Percentiles rank a stretch among this genome's conserved stretches.
Conservation (phyloP, 2,113 vertebrate species). For the Dasyurus viverrinus region DNA sequence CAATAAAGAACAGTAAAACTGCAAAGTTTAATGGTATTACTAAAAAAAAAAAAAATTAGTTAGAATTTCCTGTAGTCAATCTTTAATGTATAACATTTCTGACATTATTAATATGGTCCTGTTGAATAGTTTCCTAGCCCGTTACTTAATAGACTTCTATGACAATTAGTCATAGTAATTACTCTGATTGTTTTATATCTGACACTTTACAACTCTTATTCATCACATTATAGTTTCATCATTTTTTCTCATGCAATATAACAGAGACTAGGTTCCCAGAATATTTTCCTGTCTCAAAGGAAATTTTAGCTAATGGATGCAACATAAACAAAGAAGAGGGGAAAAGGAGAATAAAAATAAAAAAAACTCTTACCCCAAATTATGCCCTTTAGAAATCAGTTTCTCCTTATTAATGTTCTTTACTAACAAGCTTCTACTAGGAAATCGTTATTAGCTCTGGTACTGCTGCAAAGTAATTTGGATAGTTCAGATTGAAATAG, state of each 20-base stretch:
- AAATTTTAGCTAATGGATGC: conserved; percentile 65
- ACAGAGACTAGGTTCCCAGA: conserved; percentile 28
- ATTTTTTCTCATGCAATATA: conserved; percentile 15
- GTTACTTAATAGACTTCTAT: conserved; percentile 47
- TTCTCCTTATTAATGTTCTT: conserved; percentile 62
- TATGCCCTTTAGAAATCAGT: conserved; percentile 52
- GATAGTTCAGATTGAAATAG: conserved; percentile 68
- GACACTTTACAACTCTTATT: not conserved
- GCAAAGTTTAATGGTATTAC: not conserved
- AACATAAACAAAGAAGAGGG: conserved; percentile 32
- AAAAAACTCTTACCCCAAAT: not conserved
- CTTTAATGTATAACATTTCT: not conserved
- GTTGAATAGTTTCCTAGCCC: conserved; percentile 7
- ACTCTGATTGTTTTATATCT: conserved; percentile 54
- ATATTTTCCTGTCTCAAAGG: conserved; percentile 58
- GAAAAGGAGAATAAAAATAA: not conserved
- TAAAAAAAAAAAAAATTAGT: conserved; percentile 30
- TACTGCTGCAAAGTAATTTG: conserved; percentile 61
- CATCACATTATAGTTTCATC: conserved; percentile 16
- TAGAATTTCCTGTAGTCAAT: not conserved
- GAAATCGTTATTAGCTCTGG: conserved; percentile 68
- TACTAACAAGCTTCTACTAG: conserved; percentile 58
- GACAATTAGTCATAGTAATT: conserved; percentile 56
- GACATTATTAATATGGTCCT: conserved; percentile 42
- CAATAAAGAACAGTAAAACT: not conserved